Base-by-base conservation (phyloP, 2,113 vertebrate genomes). In the Scartelaos histophorus region DNA sequence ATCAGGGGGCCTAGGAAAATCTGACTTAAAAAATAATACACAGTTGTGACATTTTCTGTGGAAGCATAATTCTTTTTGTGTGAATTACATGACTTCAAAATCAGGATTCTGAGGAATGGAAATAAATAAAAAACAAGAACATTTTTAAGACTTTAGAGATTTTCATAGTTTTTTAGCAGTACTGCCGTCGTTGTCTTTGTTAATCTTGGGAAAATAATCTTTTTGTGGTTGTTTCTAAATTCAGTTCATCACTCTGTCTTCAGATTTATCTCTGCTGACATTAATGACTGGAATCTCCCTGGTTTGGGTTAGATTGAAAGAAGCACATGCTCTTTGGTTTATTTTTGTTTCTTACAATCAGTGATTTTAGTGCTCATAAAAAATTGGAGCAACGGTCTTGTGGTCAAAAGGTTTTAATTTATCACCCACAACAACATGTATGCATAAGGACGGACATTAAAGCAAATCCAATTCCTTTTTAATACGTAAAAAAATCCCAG, bases 1-100 rank as follows among this genome's bases (percentile, higher is more conserved):
- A 75, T 75, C 47, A 76, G 83, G 75, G 83, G 72, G 77, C 66
- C 71, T 46, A 75, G 85, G 84, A 75, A 87, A 84, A 80, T 79
- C 83, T 78, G 71, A 74, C 79, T 70, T 16, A 88, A 83, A 88
- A 78, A 78, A 89, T 86, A 85, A 89, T 82, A 70, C 75, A 87
- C 77, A 43, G 73, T 78, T 77, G 82, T 86, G 84, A 83, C 88
- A 87, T 89, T 89, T 89, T 72, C 78, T 81, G 71, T 73, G 67
- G 70, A 74, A 76, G 78, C 29, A 2, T 7, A 51, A 73, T 82
- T 84, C 38, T 76, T 79, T 81, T 84, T 73, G 77, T 70, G 2
- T 43, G 10, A 43, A 43, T 43, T 10, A 43, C 38, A 43, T 71
- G 84, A 78, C 76, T 76, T n/a, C n/a, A n/a, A n/a, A 76, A 38